Base-by-base conservation (phyloP, 1,140 invertebrate genomes). In the Drosophila murphyi region DNA sequence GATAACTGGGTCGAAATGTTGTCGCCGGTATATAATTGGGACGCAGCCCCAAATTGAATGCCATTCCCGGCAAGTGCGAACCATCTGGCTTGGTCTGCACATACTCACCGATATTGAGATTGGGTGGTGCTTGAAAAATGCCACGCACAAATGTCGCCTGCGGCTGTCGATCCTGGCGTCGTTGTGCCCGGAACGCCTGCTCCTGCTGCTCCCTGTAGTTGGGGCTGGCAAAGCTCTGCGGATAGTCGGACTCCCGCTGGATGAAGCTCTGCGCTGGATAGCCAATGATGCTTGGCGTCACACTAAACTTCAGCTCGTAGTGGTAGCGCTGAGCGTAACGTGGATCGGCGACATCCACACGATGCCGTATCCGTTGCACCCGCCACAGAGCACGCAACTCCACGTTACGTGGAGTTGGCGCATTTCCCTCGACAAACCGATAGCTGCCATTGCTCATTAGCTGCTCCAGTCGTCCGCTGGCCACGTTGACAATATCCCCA, bases 231-330 rank as follows among this genome's bases (percentile, higher is more conserved):
- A 92, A 92, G 51, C 75, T 92, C 10, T 72, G 76, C 5, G 92
- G 92, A 74, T 92, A 92, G 54, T 92, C 92, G 10, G 80, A 52
- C 56, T 92, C 91, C 51, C 82, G 82, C 20, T 92, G 83, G 35
- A 92, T 91, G 67, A 80, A 92, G 52, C 72, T 83, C 73, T 90
- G 78, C 37, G 71, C 72, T 61, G 76, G 61, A 71, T 76, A 80
- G 4, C 64, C 47, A 34, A 52, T 37, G 52, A 52, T 37, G 52
- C 31, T 61, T 0, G 95, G 94, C 8, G 93, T 93, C 8, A 95
- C 93, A 10, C 94, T 95, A 80, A 95, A 95, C 76, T 95, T 95
- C 68, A 95, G 91, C 82, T 95, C 95, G 78, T 95, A 95, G 71
- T 94, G 93, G 80, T 93, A 94, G 72, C 93, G 92, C 7, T 85